Base-by-base conservation (phyloP, 1,140 invertebrate species). In the Portunus trituberculatus region DNA sequence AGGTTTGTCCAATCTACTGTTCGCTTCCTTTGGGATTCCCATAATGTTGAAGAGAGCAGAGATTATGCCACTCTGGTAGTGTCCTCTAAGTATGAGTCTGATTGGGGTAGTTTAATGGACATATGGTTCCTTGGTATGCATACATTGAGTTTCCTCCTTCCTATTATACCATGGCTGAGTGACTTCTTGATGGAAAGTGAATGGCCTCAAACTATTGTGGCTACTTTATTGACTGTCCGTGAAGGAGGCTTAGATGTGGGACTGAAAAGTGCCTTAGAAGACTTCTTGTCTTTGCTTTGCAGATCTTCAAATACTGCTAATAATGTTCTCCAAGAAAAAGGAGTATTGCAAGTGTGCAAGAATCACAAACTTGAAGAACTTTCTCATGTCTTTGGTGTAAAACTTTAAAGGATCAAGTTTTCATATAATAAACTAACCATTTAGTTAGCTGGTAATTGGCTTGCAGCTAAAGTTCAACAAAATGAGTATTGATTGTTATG, bases 61-160 rank as follows among this genome's bases (percentile, higher is more conserved):
- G 98, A 99, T 97, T 98, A 98, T 20, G 98, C 97, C 31, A 98
- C 98, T 92, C 97, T 99, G 59, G 98, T 99, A 3, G 98, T 99
- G 0, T 98, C 98, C 3, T 98, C 98, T 97, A 97, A 98, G 20
- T 99, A 99, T 97, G 98, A 99, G 96, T 98, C 98, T 96, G 97
- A 98, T 95, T 99, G 99, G 99, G 98, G 98, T 97, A 98, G 99
- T 96, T 97, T 99, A 28, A 98, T 98, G 97, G 99, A 99, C 97
- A 97, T 99, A 0, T 99, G 99, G 99, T 99, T 99, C 97, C 97
- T 99, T 31, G 98, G 99, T 20, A 99, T 99, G 98, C 98, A 99
- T 97, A 99, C 98, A 20, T 98, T 99, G 97, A 98, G 98, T 96
- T 98, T 98, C 7, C 98, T 99, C 0, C 97, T 99, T 12, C 97